Evolutionary conservation across 1,140 invertebrate species (phyloP).

Genomic region (Hyles vespertilio): DNA sequence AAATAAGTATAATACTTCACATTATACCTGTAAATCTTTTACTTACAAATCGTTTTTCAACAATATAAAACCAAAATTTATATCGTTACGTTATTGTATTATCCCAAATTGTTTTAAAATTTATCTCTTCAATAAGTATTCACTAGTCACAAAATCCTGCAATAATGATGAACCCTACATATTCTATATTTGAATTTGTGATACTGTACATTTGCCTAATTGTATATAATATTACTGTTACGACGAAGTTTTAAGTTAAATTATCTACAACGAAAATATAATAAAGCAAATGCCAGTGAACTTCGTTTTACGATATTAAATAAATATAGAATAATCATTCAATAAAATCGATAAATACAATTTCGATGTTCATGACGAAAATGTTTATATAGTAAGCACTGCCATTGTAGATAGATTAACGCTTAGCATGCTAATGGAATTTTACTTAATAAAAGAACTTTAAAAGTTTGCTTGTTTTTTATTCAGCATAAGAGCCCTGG

Average conservation of each 20-base stretch:
- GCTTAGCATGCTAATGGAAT: slow-evolving; percentile 26
- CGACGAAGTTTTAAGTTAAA: no score
- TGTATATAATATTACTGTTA: slow-evolving; percentile 17
- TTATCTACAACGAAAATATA: not conserved
- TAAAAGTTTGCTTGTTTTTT: slow-evolving; percentile 4
- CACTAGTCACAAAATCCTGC: slow-evolving; percentile 13
- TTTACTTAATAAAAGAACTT: slow-evolving; percentile 32
- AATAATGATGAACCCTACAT: slow-evolving; percentile 1
- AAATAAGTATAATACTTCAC: slow-evolving; percentile 12
- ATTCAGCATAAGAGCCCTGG: no score
- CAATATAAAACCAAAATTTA: no score
- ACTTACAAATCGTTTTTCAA: not conserved
- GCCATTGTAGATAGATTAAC: slow-evolving; percentile 60
- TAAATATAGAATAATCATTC: slow-evolving; percentile 10
- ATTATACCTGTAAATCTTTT: slow-evolving; percentile 1
- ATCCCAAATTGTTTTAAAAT: slow-evolving; percentile 1
- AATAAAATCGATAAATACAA: not conserved
- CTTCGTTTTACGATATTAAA: slow-evolving; percentile 4
- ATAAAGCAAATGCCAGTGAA: slow-evolving; percentile 2
- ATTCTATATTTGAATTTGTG: slow-evolving; percentile 15
- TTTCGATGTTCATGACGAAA: slow-evolving; percentile 16
- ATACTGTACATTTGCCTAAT: slow-evolving; percentile 19
- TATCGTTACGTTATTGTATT: not conserved
- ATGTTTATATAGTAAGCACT: slow-evolving; percentile 42
- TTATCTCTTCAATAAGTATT: slow-evolving; percentile 7